phyloP scores from a whole-genome alignment of 2,797 vertebrate species.

The Tenualosa ilisha region DNA sequence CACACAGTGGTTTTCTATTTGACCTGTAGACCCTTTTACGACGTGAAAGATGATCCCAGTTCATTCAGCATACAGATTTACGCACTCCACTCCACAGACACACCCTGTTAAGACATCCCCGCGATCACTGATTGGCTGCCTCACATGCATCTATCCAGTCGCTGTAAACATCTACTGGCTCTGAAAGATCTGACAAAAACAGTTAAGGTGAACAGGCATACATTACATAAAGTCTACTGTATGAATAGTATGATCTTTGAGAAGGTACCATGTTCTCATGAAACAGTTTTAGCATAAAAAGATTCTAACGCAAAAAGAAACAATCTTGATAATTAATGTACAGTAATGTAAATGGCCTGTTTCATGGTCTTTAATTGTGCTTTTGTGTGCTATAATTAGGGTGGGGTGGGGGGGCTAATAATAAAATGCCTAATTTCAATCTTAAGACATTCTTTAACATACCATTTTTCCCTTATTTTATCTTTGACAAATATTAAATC shows the following conservation, averaged over 20 bases:
- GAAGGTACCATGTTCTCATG: no score
- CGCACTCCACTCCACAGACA: neutral
- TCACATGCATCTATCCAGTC: conserved; percentile 97
- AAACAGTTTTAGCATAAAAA: no score
- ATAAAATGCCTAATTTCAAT: no score
- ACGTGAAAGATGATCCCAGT: neutral
- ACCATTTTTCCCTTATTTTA: no score
- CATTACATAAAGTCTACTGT: neutral
- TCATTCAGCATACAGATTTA: conserved; percentile 4
- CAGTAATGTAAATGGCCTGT: neutral
- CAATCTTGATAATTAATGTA: neutral
- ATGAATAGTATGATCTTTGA: neutral
- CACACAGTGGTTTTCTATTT: neutral
- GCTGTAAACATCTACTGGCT: conserved; percentile 92
- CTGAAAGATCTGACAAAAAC: conserved; percentile 81
- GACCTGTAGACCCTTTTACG: neutral
- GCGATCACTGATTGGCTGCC: conserved; percentile 88
- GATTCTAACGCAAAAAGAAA: no score
- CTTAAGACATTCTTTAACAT: no score
- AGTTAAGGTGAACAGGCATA: conserved; percentile 63
- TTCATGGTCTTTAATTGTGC: neutral
- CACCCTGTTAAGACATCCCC: neutral
- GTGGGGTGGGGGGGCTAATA: no score
- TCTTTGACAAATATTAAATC: no score
- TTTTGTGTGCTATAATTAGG: no score